phyloP scores from a whole-genome alignment of 1,140 invertebrate species.

The Hylaeus anthracinus region DNA sequence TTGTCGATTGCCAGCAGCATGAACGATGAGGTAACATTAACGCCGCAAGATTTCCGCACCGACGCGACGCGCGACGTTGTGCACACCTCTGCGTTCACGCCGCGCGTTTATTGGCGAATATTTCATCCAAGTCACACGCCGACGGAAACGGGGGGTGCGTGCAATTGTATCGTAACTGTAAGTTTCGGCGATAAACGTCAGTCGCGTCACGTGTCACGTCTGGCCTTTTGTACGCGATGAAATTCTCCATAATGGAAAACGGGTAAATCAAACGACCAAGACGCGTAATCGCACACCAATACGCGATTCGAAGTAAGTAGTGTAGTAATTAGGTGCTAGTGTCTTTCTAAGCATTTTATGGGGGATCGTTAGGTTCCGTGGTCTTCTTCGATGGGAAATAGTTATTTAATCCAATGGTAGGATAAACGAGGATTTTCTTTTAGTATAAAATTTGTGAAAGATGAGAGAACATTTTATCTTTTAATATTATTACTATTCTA shows the following conservation, averaged over 20 bases:
- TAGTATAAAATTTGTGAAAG: no score
- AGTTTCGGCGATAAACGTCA: constrained; percentile 25
- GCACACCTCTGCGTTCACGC: background rate
- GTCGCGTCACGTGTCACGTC: background rate
- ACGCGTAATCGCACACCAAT: no score
- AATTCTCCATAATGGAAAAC: background rate
- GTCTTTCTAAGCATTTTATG: no score
- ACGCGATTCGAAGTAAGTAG: no score
- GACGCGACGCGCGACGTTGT: background rate
- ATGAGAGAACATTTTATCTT: no score
- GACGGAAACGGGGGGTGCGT: background rate
- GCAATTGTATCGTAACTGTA: constrained; percentile 16
- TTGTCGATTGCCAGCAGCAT: background rate
- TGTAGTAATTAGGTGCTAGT: no score
- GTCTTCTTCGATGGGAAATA: no score
- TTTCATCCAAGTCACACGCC: constrained; percentile 1
- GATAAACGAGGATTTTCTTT: no score
- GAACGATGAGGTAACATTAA: constrained; percentile 1
- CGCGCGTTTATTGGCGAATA: constrained; percentile 23
- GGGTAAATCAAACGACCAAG: background rate
- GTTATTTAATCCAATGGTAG: no score
- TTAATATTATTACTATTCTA: no score
- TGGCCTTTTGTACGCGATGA: background rate
- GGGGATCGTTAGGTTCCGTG: no score
- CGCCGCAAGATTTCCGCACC: background rate